phyloP scores from a whole-genome alignment of 2,113 vertebrate genomes.

The Nothoprocta pentlandii region DNA sequence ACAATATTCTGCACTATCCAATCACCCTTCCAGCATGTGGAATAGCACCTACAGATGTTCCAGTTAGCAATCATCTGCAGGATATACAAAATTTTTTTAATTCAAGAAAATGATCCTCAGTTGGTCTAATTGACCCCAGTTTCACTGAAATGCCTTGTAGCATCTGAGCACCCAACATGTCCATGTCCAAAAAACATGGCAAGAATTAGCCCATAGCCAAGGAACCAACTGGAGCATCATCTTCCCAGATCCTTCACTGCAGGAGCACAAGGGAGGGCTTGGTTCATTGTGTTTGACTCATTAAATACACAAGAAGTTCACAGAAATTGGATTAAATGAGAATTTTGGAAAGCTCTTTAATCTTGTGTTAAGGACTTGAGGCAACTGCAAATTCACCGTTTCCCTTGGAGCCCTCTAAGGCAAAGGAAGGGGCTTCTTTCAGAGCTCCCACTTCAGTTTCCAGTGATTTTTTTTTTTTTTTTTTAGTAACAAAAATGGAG shows the following conservation, averaged over 20 bases:
- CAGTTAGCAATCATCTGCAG: not conserved
- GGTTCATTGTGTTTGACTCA: slow-evolving; percentile 68
- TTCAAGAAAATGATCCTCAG: not conserved
- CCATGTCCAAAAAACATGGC: not conserved
- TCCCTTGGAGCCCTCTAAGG: not conserved
- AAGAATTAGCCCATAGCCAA: not conserved
- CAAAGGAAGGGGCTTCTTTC: not conserved
- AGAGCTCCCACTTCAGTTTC: not conserved
- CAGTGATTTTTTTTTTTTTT: not conserved
- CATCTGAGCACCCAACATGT: rapidly evolving
- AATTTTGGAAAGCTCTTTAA: slow-evolving; percentile 62
- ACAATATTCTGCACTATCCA: not conserved
- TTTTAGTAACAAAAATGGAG: too few species aligned
- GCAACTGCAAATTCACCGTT: slow-evolving; percentile 33
- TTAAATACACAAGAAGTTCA: slow-evolving; percentile 51
- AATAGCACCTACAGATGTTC: not conserved
- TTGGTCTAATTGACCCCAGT: not conserved
- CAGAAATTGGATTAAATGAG: slow-evolving; percentile 68
- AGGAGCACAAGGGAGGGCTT: not conserved
- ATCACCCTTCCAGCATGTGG: not conserved
- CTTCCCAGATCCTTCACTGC: not conserved
- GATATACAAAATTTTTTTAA: not conserved
- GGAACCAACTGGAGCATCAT: not conserved
- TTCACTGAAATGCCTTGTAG: not conserved
- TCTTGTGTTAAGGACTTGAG: slow-evolving; percentile 25